Base-by-base conservation (phyloP, 2,797 vertebrate species). In the Limosa lapponica region DNA sequence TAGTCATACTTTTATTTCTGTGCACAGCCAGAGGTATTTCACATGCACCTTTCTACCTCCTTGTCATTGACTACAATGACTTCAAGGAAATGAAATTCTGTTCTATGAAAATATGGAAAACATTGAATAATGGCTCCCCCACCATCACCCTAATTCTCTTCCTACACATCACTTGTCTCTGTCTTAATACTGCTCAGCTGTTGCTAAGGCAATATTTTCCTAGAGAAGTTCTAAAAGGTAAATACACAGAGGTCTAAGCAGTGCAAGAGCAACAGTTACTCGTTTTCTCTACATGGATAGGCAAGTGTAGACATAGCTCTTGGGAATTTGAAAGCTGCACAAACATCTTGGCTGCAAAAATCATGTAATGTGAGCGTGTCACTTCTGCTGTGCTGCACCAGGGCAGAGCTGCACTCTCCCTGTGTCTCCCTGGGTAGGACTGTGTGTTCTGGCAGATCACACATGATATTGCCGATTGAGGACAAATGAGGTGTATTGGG, bases 291-390 rank as follows among this genome's bases (percentile, higher is more conserved):
- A 2, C 2, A 0, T 1, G 75, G 44, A 16, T 10, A 51, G 80
- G 51, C 77, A 43, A 65, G 52, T 0, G 13, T 5, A 65, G 55
- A 34, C 30, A 5, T 5, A 14, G 64, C 39, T 39, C 54, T 7
- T 10, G 64, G 32, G 13, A 34, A 15, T 3, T 0, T 18, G 13
- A 2, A 16, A 61, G 30, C 49, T 79, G 36, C n/a, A 10, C 11
- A 14, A 74, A 3, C 7, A 5, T 4, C 10, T 41, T 34, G 48
- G 37, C 66, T 79, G 65, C 32, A 64, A 22, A 59, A 57, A 10
- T 4, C 2, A 0, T 1, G 12, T 0, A 4, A 16, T 2, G 34
- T 6, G 66, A 36, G 27, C 0, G 0, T 0, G 6, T 16, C 16
- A 16, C 22, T 32, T 25, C 82, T 61, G 81, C 34, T 41, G 59